Percentiles rank a stretch among this genome's conserved stretches.
These are phyloP conservation scores for Centropristis striata DNA, from an alignment of 2,113 vertebrate genomes.

Conservation along the genomic window DNA sequence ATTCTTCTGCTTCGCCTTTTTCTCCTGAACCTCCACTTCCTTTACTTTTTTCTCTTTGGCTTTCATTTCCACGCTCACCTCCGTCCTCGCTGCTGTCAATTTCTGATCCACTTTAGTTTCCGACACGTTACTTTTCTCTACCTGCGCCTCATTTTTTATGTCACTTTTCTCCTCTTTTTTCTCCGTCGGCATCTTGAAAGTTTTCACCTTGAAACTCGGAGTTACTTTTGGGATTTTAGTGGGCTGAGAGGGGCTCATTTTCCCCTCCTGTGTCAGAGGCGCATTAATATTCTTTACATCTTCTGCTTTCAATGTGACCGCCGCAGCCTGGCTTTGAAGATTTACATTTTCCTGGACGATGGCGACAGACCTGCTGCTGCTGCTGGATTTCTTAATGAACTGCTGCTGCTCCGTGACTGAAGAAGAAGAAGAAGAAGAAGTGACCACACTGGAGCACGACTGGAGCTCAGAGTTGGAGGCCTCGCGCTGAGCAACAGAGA, in stretches of 20 bases:
- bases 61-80: constrained; percentile 62
- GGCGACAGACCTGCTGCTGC: constrained; percentile 69
- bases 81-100: constrained; percentile 47
- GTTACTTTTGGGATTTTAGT: constrained; percentile 84
- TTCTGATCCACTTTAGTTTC: constrained; percentile 64
- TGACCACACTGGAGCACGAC: constrained; percentile 50
- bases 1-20: constrained; percentile 68
- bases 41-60: constrained; percentile 64
- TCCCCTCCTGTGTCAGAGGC: constrained; percentile 70
- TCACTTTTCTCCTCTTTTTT: constrained; percentile 75
- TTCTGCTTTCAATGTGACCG: constrained; percentile 70
- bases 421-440: no score
- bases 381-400: constrained; percentile 70
- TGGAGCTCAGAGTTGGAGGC: constrained; percentile 59
- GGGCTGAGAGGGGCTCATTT: constrained; percentile 63
- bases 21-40: constrained; percentile 60
- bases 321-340: constrained; percentile 70
- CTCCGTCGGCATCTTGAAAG: constrained; percentile 81
- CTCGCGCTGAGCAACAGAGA: constrained; percentile 34
- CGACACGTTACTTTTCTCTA: constrained; percentile 44
- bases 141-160: constrained; percentile 54
- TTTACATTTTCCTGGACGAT: constrained; percentile 70
- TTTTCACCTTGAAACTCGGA: constrained; percentile 88
- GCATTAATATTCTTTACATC: constrained; percentile 76
- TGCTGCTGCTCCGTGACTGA: constrained; percentile 74